Evolutionary conservation across 2,113 vertebrate species (phyloP).

Genomic region (Equus quagga): DNA sequence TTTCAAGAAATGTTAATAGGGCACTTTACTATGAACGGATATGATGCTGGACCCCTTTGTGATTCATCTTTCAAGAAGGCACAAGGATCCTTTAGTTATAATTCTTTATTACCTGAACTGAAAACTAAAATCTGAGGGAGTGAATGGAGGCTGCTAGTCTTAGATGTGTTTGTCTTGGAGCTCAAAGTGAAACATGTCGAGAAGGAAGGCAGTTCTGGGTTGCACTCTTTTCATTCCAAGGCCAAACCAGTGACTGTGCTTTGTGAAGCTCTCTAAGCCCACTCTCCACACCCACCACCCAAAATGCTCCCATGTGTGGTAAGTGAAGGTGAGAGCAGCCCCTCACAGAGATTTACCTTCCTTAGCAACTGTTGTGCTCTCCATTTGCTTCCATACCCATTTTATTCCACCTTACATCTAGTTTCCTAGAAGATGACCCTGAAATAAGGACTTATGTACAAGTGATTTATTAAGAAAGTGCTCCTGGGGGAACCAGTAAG

Average conservation of each 20-base stretch:
- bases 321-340: background rate
- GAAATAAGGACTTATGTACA: conserved; percentile 15
- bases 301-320: background rate
- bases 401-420: background rate
- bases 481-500: background rate
- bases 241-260: background rate
- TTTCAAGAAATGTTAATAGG: background rate
- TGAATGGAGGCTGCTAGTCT: background rate
- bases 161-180: background rate
- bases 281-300: background rate
- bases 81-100: background rate
- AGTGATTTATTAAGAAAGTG: background rate
- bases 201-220: background rate
- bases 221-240: background rate
- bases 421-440: background rate
- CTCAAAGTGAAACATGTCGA: background rate
- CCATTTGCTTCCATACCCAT: background rate
- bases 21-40: background rate
- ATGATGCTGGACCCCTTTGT: background rate
- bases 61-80: background rate
- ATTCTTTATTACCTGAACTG: background rate
- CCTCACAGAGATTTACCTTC: background rate
- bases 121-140: background rate
- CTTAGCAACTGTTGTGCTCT: background rate
- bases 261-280: background rate